Conservation (phyloP, 1,140 invertebrate genomes). For the Oedothorax gibbosus region DNA sequence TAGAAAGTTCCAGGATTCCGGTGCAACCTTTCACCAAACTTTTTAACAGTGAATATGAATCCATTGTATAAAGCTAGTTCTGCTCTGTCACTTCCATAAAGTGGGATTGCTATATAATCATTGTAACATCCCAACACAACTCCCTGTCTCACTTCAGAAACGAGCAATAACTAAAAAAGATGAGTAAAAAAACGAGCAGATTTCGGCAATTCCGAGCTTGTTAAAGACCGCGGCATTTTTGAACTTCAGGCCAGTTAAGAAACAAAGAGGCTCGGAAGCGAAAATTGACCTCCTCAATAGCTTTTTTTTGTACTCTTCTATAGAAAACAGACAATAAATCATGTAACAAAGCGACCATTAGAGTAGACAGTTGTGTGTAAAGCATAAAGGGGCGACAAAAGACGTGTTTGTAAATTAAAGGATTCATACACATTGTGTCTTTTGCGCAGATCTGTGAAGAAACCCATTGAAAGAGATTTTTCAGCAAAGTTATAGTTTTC, state of each 20-base stretch:
- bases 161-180: conserved; percentile 14
- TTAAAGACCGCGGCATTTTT: conserved; percentile 25
- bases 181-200: conserved; percentile 21
- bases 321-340: conserved; percentile 27
- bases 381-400: not conserved
- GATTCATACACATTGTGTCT: too few species aligned
- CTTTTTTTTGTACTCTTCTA: not conserved
- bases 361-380: conserved; percentile 5
- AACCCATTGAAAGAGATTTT: too few species aligned
- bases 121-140: not conserved
- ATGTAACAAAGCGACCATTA: conserved; percentile 19
- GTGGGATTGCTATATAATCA: too few species aligned
- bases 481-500: too few species aligned
- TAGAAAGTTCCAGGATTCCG: too few species aligned
- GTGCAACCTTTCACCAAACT: too few species aligned
- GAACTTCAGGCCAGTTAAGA: conserved; percentile 1
- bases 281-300: not conserved
- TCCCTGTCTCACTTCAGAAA: conserved; percentile 27
- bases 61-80: too few species aligned
- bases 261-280: conserved; percentile 25
- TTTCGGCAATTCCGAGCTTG: conserved; percentile 38
- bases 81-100: too few species aligned
- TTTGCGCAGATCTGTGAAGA: too few species aligned
- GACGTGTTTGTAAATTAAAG: too few species aligned
- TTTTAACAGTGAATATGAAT: too few species aligned